Base-by-base conservation (phyloP, 1,140 invertebrate genomes). In the Cydia pomonella region DNA sequence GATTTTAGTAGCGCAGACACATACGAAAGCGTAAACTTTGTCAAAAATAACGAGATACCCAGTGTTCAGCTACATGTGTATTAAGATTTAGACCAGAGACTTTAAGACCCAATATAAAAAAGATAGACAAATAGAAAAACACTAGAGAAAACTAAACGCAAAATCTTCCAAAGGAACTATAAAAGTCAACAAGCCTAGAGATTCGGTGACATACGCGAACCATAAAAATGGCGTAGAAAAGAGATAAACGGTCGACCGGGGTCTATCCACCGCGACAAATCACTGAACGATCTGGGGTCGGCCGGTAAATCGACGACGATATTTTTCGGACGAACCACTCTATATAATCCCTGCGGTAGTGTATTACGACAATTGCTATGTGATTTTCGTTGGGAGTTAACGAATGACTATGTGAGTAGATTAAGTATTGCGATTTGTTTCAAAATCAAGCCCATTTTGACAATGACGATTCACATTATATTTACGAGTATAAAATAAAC, bases 311-410 rank as follows among this genome's bases (percentile, higher is more conserved):
- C 29, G 64, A 21, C 29, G 27, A 10, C 64, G 64, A 69, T 69
- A 69, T 69, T 69, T 69, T 38, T 69, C 29, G 16, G 64, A 33
- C 64, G 29, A 21, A 33, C 6, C 64, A 38, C 64, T 69, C 29
- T 18, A 69, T 38, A 38, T 69, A 69, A 69, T 69, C 64, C 33
- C 12, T 12, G n/a, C 63, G 27, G 63, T 27, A 66, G 25, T 66
- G 63, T 73, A 81, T 82, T 82, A 79, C 69, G 76, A 76, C 81
- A 83, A 83, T 83, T 80, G 74, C 77, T 77, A 64, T 80, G 75
- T 83, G 76, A 62, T 80, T 81, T 83, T 83, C 72, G 77, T 33
- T 18, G 64, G 29, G 29, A 69, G 21, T 23, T 18, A 9, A 53
- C 18, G 50, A 21, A 44, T 16, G 10, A 16, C 41, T 44, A 12